Percentiles rank a stretch among this genome's conserved stretches.
These are phyloP conservation scores for Athrips mouffetella DNA, from an alignment of 2,888 invertebrate genomes.

Conservation along the genomic window DNA sequence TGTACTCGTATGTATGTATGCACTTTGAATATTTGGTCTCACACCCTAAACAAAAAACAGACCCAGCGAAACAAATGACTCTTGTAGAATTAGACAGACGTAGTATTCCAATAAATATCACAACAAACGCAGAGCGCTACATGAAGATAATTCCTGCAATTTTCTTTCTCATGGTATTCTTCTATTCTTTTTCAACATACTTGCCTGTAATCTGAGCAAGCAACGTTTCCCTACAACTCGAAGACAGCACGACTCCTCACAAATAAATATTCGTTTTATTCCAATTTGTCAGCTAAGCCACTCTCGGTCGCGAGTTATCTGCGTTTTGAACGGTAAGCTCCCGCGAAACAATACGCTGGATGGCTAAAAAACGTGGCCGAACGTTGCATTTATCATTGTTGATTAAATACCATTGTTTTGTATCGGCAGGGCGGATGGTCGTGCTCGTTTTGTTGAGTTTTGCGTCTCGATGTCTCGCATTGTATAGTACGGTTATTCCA, in stretches of 20 bases:
- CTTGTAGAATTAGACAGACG: too few relatives aligned
- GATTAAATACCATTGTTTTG: constrained; percentile 79
- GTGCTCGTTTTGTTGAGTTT: constrained; percentile 71
- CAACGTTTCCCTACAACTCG: constrained; percentile 8
- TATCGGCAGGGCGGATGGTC: constrained; percentile 65
- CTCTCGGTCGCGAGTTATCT: constrained; percentile 75
- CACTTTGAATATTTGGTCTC: too few relatives aligned
- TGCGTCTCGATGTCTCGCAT: constrained; percentile 67
- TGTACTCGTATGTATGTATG: too few relatives aligned
- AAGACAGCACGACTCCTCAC: constrained; percentile 36
- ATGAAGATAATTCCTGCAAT: too few relatives aligned
- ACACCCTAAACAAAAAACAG: too few relatives aligned
- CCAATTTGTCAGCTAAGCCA: constrained; percentile 78
- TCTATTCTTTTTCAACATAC: background rate
- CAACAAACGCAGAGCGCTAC: too few relatives aligned
- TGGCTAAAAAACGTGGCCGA: constrained; percentile 77
- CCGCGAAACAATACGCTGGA: constrained; percentile 77
- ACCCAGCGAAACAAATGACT: too few relatives aligned
- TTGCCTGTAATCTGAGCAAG: constrained; percentile 1
- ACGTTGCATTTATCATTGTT: constrained; percentile 78
- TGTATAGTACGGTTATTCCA: constrained; percentile 38
- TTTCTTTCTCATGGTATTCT: too few relatives aligned
- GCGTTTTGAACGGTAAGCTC: constrained; percentile 74
- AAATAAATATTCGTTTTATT: constrained; percentile 78
- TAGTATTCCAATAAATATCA: too few relatives aligned